These are phyloP conservation scores for Lethenteron camtschaticum DNA, from an alignment of 2,113 vertebrate genomes.

Conservation along the genomic window DNA sequence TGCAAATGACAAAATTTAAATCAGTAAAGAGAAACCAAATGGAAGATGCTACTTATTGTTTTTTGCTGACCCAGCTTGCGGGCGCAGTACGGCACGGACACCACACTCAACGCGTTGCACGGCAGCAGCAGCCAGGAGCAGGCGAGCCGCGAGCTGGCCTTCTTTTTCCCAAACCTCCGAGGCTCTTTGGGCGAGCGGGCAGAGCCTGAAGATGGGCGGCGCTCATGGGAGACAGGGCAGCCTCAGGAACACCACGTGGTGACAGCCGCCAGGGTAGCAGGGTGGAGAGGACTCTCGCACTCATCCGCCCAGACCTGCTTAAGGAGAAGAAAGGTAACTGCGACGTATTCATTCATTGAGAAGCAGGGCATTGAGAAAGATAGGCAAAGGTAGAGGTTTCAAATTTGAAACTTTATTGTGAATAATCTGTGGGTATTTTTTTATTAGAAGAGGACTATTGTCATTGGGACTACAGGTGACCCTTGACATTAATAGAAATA, in stretches of 20 bases:
- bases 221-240: no score
- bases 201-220: constrained; percentile 16
- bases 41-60: constrained; percentile 11
- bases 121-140: constrained; percentile 32
- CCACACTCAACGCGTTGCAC: constrained; percentile 42
- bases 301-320: constrained; percentile 28
- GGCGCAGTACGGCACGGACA: constrained; percentile 43
- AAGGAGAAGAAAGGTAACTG: constrained; percentile 28
- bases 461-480: no score
- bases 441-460: no score
- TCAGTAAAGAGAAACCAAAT: no score
- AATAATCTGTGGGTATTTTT: no score
- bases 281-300: constrained; percentile 31
- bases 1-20: no score
- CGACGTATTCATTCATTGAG: neutral
- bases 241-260: no score
- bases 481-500: no score
- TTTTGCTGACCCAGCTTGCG: constrained; percentile 31
- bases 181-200: constrained; percentile 13
- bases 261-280: constrained; percentile 9
- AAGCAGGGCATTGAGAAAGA: no score
- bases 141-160: constrained; percentile 39
- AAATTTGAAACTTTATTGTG: no score
- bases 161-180: constrained; percentile 45
- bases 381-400: no score